Base-by-base conservation (phyloP, 2,888 invertebrate species). In the Ametastegia equiseti region DNA sequence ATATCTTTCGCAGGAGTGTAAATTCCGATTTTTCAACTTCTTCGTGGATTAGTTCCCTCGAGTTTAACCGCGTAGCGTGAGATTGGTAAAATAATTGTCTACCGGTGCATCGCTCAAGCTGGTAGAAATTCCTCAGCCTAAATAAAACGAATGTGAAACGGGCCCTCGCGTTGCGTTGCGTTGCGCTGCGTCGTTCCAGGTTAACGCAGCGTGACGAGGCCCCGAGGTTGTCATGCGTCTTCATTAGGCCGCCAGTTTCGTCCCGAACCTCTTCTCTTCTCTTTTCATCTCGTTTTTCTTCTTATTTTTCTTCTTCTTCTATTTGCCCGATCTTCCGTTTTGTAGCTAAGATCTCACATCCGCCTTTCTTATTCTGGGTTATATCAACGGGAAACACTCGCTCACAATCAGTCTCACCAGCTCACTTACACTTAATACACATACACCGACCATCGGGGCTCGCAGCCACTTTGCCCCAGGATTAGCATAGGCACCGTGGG, bases 171-270 rank as follows among this genome's bases (percentile, higher is more conserved):
- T 47, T 47, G n/a, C n/a, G 67, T 63, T 81, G 65, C 83, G 67
- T 80, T 71, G 80, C n/a, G n/a, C 82, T 60, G 75, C 80, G 13
- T n/a, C n/a, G n/a, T n/a, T n/a, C 15, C 80, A 50, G 54, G 82
- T 83, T 82, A 83, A 83, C 81, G 82, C 83, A 79, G 78, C 85
- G 84, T 84, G 85, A 83, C 83, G 83, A 82, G 84, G 82, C 83
- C 84, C 82, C 82, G 83, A 81, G 81, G 81, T 83, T 80, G 82
- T 85, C 86, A 87, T 86, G 87, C 85, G 86, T 88, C 87, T 88
- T 86, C 86, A 87, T 87, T 88, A 87, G 84, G 83, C 83, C 83
- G 83, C 81, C 81, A 45, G 39, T 65, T 81, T 79, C 82, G 27
- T 71, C 71, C 42, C 73, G 30, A 19, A 57, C 57, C 57, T 57